Evolutionary conservation across 2,888 invertebrate genomes (phyloP).

Genomic region (Caenorhabditis virilis): DNA sequence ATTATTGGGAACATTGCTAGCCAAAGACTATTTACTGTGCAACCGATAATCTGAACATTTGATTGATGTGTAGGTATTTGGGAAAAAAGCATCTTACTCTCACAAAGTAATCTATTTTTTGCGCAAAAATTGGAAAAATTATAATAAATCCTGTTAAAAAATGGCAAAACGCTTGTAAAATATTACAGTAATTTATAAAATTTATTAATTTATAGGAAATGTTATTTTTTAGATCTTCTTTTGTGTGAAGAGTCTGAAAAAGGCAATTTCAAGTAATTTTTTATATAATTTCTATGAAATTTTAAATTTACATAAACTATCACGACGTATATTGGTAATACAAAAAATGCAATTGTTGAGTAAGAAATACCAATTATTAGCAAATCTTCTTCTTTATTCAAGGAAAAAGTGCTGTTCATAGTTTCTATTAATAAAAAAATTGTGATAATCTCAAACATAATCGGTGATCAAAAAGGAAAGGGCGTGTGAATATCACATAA

Average conservation of each 20-base stretch:
- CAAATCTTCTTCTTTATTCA: too few relatives aligned
- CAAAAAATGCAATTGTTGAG: too few relatives aligned
- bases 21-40: constrained; percentile 34
- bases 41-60: constrained; percentile 26
- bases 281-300: too few relatives aligned
- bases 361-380: too few relatives aligned
- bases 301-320: too few relatives aligned
- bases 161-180: constrained; percentile 23
- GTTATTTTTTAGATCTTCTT: constrained; percentile 19
- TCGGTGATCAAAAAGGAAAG: too few relatives aligned
- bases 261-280: too few relatives aligned
- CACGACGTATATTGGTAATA: too few relatives aligned
- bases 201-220: constrained; percentile 32
- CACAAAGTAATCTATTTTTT: constrained; percentile 4
- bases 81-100: neutral
- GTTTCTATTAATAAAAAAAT: too few relatives aligned
- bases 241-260: constrained; percentile 17
- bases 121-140: constrained; percentile 19
- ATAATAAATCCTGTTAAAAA: constrained; percentile 14
- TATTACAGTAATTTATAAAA: constrained; percentile 17
- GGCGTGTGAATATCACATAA: too few relatives aligned
- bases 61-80: neutral
- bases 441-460: too few relatives aligned
- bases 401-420: too few relatives aligned
- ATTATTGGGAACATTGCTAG: constrained; percentile 28